Conservation (phyloP, 2,888 invertebrate genomes). For the Tetragonula carbonaria region DNA sequence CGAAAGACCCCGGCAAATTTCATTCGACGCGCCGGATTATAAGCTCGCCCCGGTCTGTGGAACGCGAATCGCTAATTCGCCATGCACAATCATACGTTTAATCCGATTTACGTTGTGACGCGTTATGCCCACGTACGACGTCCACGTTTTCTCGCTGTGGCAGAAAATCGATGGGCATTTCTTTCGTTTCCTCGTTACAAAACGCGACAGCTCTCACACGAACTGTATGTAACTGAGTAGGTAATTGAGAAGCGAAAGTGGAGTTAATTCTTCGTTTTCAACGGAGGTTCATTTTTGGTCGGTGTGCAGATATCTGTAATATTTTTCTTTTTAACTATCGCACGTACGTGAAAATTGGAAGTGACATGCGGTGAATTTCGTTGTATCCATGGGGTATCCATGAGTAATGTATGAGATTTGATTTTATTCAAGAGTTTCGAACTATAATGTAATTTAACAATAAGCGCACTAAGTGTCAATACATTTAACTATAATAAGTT, state of each 20-base stretch:
- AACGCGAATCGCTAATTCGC: conserved; percentile 48
- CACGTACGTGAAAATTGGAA: no score
- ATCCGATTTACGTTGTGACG: conserved; percentile 20
- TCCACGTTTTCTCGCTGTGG: not conserved
- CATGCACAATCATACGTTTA: conserved; percentile 52
- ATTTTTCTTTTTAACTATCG: not conserved
- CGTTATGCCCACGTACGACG: no score
- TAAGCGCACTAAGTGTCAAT: no score
- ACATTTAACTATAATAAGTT: no score
- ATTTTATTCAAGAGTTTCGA: no score
- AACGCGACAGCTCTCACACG: not conserved
- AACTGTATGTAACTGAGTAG: not conserved
- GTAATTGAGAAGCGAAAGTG: not conserved
- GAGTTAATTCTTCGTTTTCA: not conserved
- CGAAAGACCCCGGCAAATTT: conserved; percentile 62
- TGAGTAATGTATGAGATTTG: no score
- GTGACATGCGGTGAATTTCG: no score
- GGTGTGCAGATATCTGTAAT: not conserved
- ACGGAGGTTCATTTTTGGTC: not conserved
- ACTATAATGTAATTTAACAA: no score
- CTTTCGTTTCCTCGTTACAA: not conserved
- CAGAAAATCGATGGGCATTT: conserved; percentile 31
- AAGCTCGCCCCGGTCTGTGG: conserved; percentile 31
- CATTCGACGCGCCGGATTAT: conserved; percentile 62
- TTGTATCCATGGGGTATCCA: no score